Evolutionary conservation across 2,797 vertebrate species (phyloP).

Genomic region (Petrocephalus sullivani): DNA sequence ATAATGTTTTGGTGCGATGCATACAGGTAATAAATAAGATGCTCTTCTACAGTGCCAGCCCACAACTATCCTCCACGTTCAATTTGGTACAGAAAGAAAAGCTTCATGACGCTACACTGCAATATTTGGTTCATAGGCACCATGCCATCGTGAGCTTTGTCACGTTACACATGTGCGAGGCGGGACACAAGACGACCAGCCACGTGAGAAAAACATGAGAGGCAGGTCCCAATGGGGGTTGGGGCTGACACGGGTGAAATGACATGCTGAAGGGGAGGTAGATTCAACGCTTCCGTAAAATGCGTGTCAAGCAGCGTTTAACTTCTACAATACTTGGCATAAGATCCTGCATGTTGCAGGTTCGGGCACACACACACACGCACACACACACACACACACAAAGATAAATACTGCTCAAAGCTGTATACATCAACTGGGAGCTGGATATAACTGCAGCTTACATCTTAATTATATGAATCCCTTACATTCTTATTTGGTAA

Average conservation of each 20-base stretch:
- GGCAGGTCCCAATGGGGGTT: constrained; percentile 8
- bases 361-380: constrained; percentile 29
- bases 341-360: constrained; percentile 18
- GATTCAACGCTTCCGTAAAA: constrained; percentile 51
- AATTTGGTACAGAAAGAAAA: constrained; percentile 18
- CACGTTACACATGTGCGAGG: constrained; percentile 19
- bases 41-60: constrained; percentile 23
- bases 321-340: constrained; percentile 28
- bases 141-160: neutral
- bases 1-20: constrained; percentile 43
- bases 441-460: neutral
- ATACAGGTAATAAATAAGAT: constrained; percentile 36
- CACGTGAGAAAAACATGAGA: neutral
- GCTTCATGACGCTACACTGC: neutral
- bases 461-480: constrained; percentile 17
- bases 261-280: constrained; percentile 52
- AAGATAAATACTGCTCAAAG: constrained; percentile 47
- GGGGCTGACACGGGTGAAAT: constrained; percentile 37
- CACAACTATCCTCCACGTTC: constrained; percentile 30
- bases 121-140: constrained; percentile 21
- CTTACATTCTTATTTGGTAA: constrained; percentile 43
- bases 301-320: constrained; percentile 30
- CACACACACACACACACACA: constrained; percentile 33
- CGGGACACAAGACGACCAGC: constrained; percentile 14
- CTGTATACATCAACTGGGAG: constrained; percentile 34